Conservation (phyloP, 2,113 vertebrate species). For the Perccottus glenii region DNA sequence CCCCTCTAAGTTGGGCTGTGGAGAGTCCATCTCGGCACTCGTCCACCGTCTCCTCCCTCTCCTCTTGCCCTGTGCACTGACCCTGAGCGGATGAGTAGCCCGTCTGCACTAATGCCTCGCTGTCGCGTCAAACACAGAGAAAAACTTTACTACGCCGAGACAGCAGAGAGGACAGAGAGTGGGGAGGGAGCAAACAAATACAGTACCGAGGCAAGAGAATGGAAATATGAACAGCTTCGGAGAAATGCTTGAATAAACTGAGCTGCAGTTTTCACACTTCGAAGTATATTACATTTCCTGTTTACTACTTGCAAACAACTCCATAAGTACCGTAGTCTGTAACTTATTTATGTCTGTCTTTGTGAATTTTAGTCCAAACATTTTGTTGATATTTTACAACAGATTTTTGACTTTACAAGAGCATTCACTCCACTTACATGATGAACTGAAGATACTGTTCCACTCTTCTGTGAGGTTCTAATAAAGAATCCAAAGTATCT, state of each 20-base stretch:
- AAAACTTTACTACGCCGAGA: conserved; percentile 76
- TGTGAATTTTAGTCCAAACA: no score
- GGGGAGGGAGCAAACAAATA: conserved; percentile 52
- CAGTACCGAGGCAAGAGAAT: conserved; percentile 19
- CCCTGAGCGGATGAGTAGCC: conserved; percentile 78
- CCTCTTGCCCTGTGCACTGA: conserved; percentile 80
- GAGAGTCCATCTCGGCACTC: conserved; percentile 65
- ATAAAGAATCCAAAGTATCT: no score
- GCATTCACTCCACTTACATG: no score
- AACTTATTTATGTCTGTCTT: no score
- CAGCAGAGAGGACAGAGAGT: conserved; percentile 56
- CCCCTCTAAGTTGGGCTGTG: conserved; percentile 72
- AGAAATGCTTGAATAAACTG: background rate
- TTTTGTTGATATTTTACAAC: no score
- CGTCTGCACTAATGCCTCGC: conserved; percentile 77
- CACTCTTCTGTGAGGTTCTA: no score
- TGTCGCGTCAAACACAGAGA: conserved; percentile 76
- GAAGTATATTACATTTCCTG: no score
- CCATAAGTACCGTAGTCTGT: no score
- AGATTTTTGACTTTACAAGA: no score
- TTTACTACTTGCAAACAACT: no score
- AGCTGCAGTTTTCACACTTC: no score
- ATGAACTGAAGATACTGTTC: no score
- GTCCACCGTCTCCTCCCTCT: conserved; percentile 60
- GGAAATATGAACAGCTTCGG: conserved; percentile 16